Evolutionary conservation across 2,888 invertebrate species (phyloP), one percentile per base, ranked within the genome.

Genomic region (Troides helena): DNA sequence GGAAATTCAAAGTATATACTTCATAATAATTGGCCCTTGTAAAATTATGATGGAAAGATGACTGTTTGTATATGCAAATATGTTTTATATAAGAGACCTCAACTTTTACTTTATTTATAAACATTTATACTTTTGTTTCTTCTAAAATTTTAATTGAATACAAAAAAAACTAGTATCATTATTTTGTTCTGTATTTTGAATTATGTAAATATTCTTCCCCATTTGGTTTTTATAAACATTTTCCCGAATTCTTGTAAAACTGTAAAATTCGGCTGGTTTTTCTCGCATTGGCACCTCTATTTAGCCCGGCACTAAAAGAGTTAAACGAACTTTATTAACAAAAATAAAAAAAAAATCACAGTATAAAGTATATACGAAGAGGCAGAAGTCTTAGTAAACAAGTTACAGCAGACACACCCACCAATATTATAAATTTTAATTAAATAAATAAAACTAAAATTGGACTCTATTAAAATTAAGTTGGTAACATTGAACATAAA

Each of bases 1-100:
- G 62, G 62, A 62, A 62, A 43, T 21, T 21, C 62, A 62, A 62
- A 50, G 43, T 62, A 62, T 62, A 62, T 62, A 62, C 21, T 62
- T 62, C 39, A 23, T 62, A 62, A 62, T 46, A 43, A 62, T 21
- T 8, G 46, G 17, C 36, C 50, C 17, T 23, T 43, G 50, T 62
- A 21, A 62, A 23, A 62, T 62, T 43, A 43, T 43, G 46, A 46
- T 62, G 46, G 12, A 21, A 43, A 62, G 25, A 43, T 62, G 21
- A 50, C 50, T 43, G 1, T 62, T 62, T 62, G 62, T 62, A 62
- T 46, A 39, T 61, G n/a, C 30, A 61, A 61, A 61, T 36, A 61
- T 18, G 39, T 61, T 56, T 56, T 56, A 21, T 56, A 56, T 5
- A 6, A 56, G 56, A n/a, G 56, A 56, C 21, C 56, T 56, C 56